Conservation (phyloP, 2,888 invertebrate species). For the Nemotelus pantherinus region DNA sequence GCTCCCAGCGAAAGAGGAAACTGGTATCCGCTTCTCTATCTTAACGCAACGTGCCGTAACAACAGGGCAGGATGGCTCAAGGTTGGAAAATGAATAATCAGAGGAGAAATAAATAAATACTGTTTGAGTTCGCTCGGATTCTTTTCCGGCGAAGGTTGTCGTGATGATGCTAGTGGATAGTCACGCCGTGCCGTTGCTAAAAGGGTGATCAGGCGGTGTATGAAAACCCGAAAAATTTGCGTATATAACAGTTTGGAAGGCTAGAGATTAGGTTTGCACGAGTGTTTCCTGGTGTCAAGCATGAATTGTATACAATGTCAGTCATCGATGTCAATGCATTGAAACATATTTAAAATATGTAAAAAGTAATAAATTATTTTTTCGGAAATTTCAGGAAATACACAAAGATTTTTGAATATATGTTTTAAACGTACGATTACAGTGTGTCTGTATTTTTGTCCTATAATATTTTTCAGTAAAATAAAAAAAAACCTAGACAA, state of each 20-base stretch:
- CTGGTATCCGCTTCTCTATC: not conserved
- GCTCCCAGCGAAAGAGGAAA: conserved; percentile 20
- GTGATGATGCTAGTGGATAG: conserved; percentile 25
- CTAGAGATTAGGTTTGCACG: too few species aligned
- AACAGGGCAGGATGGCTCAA: conserved; percentile 11
- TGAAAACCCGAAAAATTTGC: not conserved
- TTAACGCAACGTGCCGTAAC: conserved; percentile 2
- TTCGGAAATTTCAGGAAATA: too few species aligned
- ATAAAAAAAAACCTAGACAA: too few species aligned
- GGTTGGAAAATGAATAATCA: conserved; percentile 41
- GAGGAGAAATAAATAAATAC: conserved; percentile 43
- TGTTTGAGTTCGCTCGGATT: conserved; percentile 31
- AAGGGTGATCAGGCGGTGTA: not conserved
- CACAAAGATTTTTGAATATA: too few species aligned
- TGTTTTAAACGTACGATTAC: too few species aligned
- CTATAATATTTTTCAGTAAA: too few species aligned
- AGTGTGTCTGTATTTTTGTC: too few species aligned
- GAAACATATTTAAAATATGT: too few species aligned
- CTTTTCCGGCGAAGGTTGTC: not conserved
- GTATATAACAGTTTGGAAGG: not conserved
- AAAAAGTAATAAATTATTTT: too few species aligned
- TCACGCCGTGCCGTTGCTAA: not conserved
- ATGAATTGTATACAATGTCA: too few species aligned
- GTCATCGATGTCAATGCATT: too few species aligned
- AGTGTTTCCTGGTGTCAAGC: too few species aligned